These are phyloP conservation scores for Marmota flaviventris DNA, from an alignment of 2,113 vertebrate species.

Conservation along the genomic window DNA sequence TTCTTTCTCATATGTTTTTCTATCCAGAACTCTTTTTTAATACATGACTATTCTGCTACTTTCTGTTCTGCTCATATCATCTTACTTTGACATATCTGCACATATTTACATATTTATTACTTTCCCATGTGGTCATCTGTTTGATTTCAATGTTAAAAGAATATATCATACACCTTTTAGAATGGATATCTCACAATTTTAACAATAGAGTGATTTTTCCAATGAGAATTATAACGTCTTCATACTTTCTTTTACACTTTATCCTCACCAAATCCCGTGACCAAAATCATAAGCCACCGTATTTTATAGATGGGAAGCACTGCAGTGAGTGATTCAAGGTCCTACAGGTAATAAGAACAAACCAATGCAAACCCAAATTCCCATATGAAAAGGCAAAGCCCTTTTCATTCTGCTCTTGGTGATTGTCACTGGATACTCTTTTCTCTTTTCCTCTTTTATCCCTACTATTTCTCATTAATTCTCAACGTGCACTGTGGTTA, in stretches of 20 bases:
- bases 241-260: neutral
- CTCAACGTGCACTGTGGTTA: neutral
- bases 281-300: neutral
- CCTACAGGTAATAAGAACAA: neutral
- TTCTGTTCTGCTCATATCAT: neutral
- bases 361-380: neutral
- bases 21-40: neutral
- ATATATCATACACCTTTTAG: neutral
- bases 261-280: neutral
- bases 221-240: neutral
- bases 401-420: neutral
- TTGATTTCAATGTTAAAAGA: neutral
- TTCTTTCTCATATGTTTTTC: neutral
- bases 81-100: neutral
- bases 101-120: neutral
- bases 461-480: neutral
- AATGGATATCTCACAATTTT: neutral
- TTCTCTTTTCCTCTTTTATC: neutral
- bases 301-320: neutral
- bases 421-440: neutral
- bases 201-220: neutral
- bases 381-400: neutral
- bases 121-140: neutral
- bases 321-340: neutral
- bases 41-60: neutral